Base-by-base conservation (phyloP, 2,888 invertebrate genomes). In the Drosophila pullipes region DNA sequence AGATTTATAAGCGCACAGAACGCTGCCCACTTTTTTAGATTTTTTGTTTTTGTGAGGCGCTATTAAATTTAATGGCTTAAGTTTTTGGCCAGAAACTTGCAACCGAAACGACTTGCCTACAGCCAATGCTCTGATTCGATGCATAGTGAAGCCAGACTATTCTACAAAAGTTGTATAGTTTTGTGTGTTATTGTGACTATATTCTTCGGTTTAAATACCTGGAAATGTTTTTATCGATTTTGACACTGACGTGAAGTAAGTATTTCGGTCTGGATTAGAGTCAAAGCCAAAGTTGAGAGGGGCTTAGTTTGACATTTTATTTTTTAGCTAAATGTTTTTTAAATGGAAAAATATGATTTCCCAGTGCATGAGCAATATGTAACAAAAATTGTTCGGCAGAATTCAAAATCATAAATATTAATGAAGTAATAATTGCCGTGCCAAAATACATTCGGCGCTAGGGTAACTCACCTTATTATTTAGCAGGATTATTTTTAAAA, bases 1-100 rank as follows among this genome's bases (percentile, higher is more conserved):
- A 64, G 50, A 72, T 63, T 41, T 54, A 25, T 50, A 55, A 63
- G 47, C 52, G 28, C 37, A 31, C n/a, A 63, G 25, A 69, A 59
- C 41, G 63, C 22, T 54, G 35, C n/a, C 22, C 22, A 11, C 13
- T 47, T 37, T 52, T 50, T 41, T n/a, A 2, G 10, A 10, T 9
- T 11, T 62, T 11, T 37, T 39, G 30, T 31, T 54, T 37, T 33
- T 49, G 35, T 53, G 35, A 41, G 66, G 50, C 60, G 53, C 73
- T 74, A 74, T 74, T 71, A 66, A 80, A 69, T 83, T 88, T 88
- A 41, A 83, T 85, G 83, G 79, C 65, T 18, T 22, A 83, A 85
- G 73, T 88, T 88, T 64, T 61, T 37, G 37, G 41, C 54, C 39
- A 49, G 58, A 58, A 78, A 74, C 74, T 70, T 66, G 61, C 59